phyloP scores from a whole-genome alignment of 2,888 invertebrate genomes.

The Ornithoptera priamus region DNA sequence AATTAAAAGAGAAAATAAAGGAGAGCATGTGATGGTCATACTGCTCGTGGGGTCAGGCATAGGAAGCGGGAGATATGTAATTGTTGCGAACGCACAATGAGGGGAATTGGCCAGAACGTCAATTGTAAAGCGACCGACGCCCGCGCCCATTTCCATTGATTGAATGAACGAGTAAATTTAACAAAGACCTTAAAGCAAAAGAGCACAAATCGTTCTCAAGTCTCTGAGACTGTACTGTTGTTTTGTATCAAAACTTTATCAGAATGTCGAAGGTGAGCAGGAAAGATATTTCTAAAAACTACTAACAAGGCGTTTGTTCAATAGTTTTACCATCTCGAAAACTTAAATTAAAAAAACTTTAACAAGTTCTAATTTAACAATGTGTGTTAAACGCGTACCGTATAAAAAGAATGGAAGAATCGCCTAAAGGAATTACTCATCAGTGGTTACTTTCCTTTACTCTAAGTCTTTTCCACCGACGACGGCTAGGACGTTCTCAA shows the following conservation, averaged over 20 bases:
- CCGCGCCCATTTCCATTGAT: constrained; percentile 74
- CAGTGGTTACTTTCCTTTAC: too few species aligned
- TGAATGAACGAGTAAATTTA: constrained; percentile 72
- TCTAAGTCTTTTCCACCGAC: too few species aligned
- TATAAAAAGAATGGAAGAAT: too few species aligned
- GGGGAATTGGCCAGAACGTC: constrained; percentile 75
- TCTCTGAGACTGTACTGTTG: constrained; percentile 31
- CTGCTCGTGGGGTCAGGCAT: constrained; percentile 58
- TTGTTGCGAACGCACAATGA: constrained; percentile 76
- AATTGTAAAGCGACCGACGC: constrained; percentile 78
- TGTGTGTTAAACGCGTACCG: background rate
- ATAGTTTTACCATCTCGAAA: too few species aligned
- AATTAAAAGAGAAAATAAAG: constrained; percentile 45
- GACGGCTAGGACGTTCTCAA: too few species aligned
- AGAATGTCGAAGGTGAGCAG: background rate
- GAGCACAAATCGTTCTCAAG: constrained; percentile 55
- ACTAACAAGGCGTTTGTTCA: too few species aligned
- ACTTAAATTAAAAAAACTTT: background rate
- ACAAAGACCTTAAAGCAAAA: constrained; percentile 61
- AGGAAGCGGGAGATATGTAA: constrained; percentile 75
- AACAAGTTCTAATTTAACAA: background rate
- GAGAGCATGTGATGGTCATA: constrained; percentile 60
- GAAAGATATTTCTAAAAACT: background rate
- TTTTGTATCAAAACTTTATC: background rate
- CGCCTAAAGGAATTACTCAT: too few species aligned